Evolutionary conservation across 2,113 vertebrate species (phyloP), one percentile per base, ranked within the genome.

Genomic region (Illadopsis cleaveri): DNA sequence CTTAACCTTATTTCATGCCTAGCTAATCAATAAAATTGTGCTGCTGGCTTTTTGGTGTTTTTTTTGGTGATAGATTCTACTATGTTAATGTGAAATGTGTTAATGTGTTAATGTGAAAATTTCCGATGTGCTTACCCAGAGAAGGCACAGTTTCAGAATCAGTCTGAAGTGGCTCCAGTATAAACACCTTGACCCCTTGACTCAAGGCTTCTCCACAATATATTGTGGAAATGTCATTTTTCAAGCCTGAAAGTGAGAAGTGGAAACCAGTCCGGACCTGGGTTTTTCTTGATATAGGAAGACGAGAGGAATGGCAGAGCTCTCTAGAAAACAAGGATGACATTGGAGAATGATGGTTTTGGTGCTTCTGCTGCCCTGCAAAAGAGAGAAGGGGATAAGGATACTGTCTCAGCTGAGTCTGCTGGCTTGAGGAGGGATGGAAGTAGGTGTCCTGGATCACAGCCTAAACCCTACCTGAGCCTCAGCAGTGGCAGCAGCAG

Each of bases 1-100:
- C 33, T 86, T 62, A 71, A 53, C 61, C 31, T 87, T 88, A 57
- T 90, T 91, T 85, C 47, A 88, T 83, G 33, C 16, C 37, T 62
- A 70, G 30, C 10, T 90, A 72, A 40, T 89, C 45, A 79, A 31
- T 69, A 80, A 80, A 82, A 61, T 40, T 78, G 56, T 60, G 30
- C 7, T 73, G 13, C 8, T 50, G 14, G 22, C 50, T 6, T 22
- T 47, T 47, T 44, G 44, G 44, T 13, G 40, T 6, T 53, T 70
- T 73, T 23, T 68, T 89, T 77, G 25, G 16, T 4, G 2, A 35
- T 2, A 6, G 19, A 35, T 93, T 73, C 48, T 50, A 18, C 24
- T 35, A 58, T 35, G 8, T 27, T 60, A 56, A 64, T 33, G 21
- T 45, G 56, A 76, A 76, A 85, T 40, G 40, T 40, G 11, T 40